These are phyloP conservation scores for Parazoanthus swiftii DNA, from an alignment of 92 coral and sea anemone species.

Conservation along the genomic window DNA sequence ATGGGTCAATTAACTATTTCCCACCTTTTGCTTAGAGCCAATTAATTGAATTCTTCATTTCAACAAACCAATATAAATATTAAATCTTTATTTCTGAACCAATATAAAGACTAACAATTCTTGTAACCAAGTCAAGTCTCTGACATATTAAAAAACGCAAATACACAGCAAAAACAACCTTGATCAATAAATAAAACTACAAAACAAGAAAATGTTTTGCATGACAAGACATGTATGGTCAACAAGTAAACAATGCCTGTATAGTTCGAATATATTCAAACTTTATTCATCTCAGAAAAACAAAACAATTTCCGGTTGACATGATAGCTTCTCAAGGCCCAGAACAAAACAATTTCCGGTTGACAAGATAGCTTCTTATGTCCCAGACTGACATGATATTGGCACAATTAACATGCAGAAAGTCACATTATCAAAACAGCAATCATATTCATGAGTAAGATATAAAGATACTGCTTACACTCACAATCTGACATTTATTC, in stretches of 20 bases:
- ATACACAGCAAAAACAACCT: not conserved
- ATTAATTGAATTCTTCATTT: not conserved
- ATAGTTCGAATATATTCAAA: not conserved
- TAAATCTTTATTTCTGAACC: no score
- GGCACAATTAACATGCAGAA: not conserved
- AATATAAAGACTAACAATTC: no score
- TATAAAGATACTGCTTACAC: no score
- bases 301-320: not conserved
- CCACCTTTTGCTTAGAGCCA: not conserved
- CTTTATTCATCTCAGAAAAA: no score
- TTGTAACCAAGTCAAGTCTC: not conserved
- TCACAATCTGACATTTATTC: no score
- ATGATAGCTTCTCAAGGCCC: not conserved
- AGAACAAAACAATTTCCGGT: not conserved
- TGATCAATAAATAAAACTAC: no score
- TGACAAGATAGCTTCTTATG: not conserved
- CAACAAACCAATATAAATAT: no score
- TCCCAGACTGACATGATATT: not conserved
- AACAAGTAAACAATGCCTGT: not conserved
- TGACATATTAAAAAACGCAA: not conserved
- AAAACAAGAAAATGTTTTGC: not conserved
- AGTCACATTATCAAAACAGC: not conserved
- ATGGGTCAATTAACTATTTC: not conserved
- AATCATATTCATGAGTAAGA: no score
- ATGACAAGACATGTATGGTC: not conserved